Evolutionary conservation across 2,888 invertebrate genomes (phyloP).

Genomic region (Pharmacophagus antenor): DNA sequence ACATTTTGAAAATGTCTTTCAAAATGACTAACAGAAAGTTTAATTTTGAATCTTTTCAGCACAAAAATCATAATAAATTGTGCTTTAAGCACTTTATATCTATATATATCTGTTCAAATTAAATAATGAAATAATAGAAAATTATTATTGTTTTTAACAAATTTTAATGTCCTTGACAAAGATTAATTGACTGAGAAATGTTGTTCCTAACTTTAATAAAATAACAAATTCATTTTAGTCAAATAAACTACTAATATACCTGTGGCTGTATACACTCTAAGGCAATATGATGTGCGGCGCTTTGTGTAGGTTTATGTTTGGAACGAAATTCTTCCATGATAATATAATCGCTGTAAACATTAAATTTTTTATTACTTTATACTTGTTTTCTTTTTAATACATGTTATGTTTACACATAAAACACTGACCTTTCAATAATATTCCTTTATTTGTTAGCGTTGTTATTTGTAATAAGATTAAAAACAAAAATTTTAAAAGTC

Average conservation of each 20-base stretch:
- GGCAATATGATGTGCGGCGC: conserved; percentile 69
- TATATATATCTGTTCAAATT: too few species aligned
- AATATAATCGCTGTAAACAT: conserved; percentile 23
- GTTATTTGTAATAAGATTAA: not conserved
- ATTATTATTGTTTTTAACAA: not conserved
- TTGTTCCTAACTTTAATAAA: too few species aligned
- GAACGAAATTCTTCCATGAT: conserved; percentile 66
- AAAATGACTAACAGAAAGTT: not conserved
- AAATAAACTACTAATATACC: conserved; percentile 43
- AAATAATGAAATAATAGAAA: too few species aligned
- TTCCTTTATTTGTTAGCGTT: not conserved
- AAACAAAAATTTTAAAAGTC: not conserved
- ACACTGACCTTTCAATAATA: not conserved
- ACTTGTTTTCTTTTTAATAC: not conserved
- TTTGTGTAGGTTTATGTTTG: conserved; percentile 67
- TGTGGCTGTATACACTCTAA: conserved; percentile 71
- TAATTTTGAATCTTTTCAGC: too few species aligned
- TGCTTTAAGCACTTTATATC: too few species aligned
- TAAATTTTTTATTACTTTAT: not conserved
- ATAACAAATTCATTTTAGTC: not conserved
- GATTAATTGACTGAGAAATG: too few species aligned
- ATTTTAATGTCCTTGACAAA: not conserved
- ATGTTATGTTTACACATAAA: too few species aligned
- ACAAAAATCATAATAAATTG: too few species aligned
- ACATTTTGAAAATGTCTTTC: not conserved